Percentiles rank a stretch among this genome's conserved stretches.
phyloP scores from a whole-genome alignment of 2,888 invertebrate species.

The Orthonevra nobilis region DNA sequence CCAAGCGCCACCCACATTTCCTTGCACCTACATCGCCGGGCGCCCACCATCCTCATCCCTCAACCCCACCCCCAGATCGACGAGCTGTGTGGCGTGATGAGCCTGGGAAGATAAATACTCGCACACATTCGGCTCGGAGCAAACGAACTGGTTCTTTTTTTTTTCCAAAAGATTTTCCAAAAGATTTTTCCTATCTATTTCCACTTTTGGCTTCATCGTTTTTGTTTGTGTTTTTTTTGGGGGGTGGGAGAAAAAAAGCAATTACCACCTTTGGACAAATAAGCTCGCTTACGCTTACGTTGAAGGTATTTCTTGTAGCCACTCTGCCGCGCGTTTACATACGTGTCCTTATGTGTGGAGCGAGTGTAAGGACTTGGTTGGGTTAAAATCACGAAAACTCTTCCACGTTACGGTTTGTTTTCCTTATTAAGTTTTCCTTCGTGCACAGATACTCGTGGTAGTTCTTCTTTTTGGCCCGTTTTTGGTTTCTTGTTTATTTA shows the following conservation, averaged over 20 bases:
- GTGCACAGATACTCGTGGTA: too few species aligned
- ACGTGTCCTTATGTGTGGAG: not conserved
- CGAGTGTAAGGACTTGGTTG: not conserved
- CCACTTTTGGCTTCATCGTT: not conserved
- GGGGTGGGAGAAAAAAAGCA: slow-evolving; percentile 49
- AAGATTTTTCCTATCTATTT: slow-evolving; percentile 50
- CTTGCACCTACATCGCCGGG: too few species aligned
- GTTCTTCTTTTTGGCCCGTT: slow-evolving; percentile 37
- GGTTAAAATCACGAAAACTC: slow-evolving; percentile 61
- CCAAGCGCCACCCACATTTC: too few species aligned
- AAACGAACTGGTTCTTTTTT: slow-evolving; percentile 1
- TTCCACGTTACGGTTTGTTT: slow-evolving; percentile 65
- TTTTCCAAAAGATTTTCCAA: slow-evolving; percentile 54
- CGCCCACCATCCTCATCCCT: too few species aligned
- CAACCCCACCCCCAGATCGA: too few species aligned
- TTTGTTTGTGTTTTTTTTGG: slow-evolving; percentile 10
- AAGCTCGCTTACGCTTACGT: slow-evolving; percentile 45
- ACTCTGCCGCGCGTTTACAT: slow-evolving; percentile 14
- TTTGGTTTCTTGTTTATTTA: slow-evolving; percentile 57
- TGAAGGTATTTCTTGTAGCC: slow-evolving; percentile 32
- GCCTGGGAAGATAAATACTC: not conserved
- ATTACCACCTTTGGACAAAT: slow-evolving; percentile 69
- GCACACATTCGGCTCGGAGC: slow-evolving; percentile 18
- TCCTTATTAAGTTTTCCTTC: slow-evolving; percentile 70
- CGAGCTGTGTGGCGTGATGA: not conserved